Evolutionary conservation across 1,140 invertebrate species (phyloP).

Genomic region (Dendrolimus kikuchii): DNA sequence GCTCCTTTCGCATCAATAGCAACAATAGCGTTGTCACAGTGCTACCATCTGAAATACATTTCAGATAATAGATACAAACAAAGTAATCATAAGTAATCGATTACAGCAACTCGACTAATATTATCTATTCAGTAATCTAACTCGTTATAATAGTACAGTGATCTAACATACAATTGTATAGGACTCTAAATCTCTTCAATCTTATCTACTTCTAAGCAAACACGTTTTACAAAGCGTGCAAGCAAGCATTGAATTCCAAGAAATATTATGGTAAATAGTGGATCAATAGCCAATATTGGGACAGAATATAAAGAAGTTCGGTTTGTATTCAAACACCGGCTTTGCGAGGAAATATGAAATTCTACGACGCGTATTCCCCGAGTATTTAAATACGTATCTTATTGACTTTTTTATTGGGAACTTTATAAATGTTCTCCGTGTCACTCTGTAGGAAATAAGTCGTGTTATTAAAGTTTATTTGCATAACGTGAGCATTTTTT

Average conservation of each 20-base stretch:
- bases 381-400: constrained; percentile 6
- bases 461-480: too few species aligned
- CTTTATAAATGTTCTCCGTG: neutral
- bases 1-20: too few species aligned
- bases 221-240: constrained; percentile 1
- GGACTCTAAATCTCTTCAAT: constrained; percentile 1
- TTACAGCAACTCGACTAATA: too few species aligned
- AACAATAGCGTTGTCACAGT: too few species aligned
- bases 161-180: too few species aligned
- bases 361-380: constrained; percentile 3
- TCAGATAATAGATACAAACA: too few species aligned
- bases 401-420: neutral
- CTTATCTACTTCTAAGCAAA: constrained; percentile 3
- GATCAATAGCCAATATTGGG: constrained; percentile 10
- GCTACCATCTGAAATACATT: too few species aligned
- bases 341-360: constrained; percentile 4
- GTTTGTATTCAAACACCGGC: constrained; percentile 3
- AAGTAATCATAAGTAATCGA: too few species aligned
- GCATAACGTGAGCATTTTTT: too few species aligned
- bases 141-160: too few species aligned
- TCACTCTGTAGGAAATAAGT: too few species aligned
- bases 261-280: constrained; percentile 9
- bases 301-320: constrained; percentile 9
- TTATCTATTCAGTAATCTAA: too few species aligned
- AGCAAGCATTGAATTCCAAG: constrained; percentile 7